These are phyloP conservation scores for Cephus pulcher DNA, from an alignment of 2,888 invertebrate species.

Conservation along the genomic window DNA sequence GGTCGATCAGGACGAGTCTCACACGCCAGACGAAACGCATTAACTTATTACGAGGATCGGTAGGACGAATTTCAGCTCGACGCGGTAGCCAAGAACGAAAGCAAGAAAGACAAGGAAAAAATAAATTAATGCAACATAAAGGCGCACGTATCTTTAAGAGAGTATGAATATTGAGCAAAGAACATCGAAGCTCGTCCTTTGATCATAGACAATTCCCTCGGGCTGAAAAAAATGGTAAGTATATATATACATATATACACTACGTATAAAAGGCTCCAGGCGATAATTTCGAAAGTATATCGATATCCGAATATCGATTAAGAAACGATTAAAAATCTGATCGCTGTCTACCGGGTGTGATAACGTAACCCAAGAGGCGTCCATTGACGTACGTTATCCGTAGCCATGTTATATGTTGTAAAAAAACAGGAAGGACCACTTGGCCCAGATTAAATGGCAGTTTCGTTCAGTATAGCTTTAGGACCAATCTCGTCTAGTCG, in stretches of 20 bases:
- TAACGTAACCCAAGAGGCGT: neutral
- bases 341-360: neutral
- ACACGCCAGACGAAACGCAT: neutral
- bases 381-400: neutral
- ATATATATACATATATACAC: too few species aligned
- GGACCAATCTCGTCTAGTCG: constrained; percentile 2
- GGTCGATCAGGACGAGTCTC: neutral
- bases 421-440: constrained; percentile 61
- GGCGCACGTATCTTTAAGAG: neutral
- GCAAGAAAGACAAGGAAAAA: neutral
- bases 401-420: constrained; percentile 5
- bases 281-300: neutral
- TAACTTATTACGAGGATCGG: neutral
- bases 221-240: neutral
- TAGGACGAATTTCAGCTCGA: neutral
- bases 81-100: neutral
- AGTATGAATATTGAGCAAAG: neutral
- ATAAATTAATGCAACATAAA: neutral
- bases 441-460: constrained; percentile 50
- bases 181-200: neutral
- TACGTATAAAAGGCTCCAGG: neutral
- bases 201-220: neutral
- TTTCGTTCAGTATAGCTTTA: neutral
- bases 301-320: neutral
- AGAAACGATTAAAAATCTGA: neutral